These are phyloP conservation scores for Nerophis lumbriciformis DNA, from an alignment of 2,113 vertebrate species.

Conservation along the genomic window DNA sequence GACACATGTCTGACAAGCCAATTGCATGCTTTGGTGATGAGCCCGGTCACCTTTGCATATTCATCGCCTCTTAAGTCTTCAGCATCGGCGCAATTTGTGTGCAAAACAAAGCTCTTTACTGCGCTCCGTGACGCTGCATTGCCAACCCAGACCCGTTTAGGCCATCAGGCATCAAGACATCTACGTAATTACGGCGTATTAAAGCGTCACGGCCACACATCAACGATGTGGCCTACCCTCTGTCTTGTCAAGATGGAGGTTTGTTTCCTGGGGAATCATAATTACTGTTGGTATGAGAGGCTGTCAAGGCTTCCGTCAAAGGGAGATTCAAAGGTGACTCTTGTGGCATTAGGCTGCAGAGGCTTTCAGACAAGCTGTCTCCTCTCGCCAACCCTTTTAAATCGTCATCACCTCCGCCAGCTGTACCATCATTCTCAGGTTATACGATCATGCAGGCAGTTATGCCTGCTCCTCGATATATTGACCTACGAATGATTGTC, in stretches of 20 bases:
- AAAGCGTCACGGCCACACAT: slow-evolving; percentile 65
- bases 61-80: slow-evolving; percentile 58
- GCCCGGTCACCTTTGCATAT: slow-evolving; percentile 52
- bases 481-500: no score
- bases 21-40: slow-evolving; percentile 43
- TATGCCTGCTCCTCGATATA: no score
- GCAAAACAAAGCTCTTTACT: slow-evolving; percentile 33
- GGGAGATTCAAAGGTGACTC: slow-evolving; percentile 71
- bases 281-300: slow-evolving; percentile 61
- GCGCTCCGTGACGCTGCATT: slow-evolving; percentile 20
- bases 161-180: slow-evolving; percentile 50
- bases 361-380: slow-evolving; percentile 66
- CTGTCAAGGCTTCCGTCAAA: slow-evolving; percentile 67
- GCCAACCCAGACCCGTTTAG: slow-evolving; percentile 17
- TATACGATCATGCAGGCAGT: slow-evolving; percentile 29
- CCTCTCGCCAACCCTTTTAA: slow-evolving; percentile 65
- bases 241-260: slow-evolving; percentile 51
- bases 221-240: slow-evolving; percentile 31
- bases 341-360: slow-evolving; percentile 49
- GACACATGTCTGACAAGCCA: slow-evolving; percentile 19
- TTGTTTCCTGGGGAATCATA: slow-evolving; percentile 60
- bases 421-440: slow-evolving; percentile 56
- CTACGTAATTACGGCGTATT: slow-evolving; percentile 68
- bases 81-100: slow-evolving; percentile 38
- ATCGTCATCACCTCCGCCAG: slow-evolving; percentile 65